Conservation (phyloP, 2,888 invertebrate genomes). For the Tethea ocularis region DNA sequence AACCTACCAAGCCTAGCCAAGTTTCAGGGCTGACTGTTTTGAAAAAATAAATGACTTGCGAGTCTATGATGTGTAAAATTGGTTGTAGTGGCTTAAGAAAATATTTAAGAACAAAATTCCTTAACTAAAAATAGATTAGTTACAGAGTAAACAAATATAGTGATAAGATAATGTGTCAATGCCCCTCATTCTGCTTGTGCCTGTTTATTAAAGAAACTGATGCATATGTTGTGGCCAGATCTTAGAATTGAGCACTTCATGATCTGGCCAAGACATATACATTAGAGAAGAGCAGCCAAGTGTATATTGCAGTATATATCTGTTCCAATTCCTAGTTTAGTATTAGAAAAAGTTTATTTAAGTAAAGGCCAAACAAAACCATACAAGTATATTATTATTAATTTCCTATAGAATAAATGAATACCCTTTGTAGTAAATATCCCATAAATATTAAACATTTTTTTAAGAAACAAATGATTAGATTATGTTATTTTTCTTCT, state of each 20-base stretch:
- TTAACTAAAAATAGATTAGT: not conserved
- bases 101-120: not conserved
- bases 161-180: conserved; percentile 1
- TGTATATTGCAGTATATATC: too few relatives aligned
- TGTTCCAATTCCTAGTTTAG: too few relatives aligned
- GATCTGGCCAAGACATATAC: too few relatives aligned
- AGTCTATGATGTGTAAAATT: not conserved
- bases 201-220: too few relatives aligned
- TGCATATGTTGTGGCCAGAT: too few relatives aligned
- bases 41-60: not conserved
- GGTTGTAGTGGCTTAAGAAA: not conserved
- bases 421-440: not conserved
- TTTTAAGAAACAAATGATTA: not conserved
- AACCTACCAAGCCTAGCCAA: too few relatives aligned
- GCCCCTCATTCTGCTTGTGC: not conserved
- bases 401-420: not conserved
- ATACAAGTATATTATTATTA: not conserved
- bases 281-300: too few relatives aligned
- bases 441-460: not conserved
- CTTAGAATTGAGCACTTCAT: too few relatives aligned
- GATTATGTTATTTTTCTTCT: not conserved
- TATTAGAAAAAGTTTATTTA: not conserved
- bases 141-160: not conserved
- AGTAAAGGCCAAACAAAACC: not conserved
- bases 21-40: too few relatives aligned